These are phyloP conservation scores for Sphaerodactylus townsendi DNA, from an alignment of 2,113 vertebrate genomes.

Conservation along the genomic window DNA sequence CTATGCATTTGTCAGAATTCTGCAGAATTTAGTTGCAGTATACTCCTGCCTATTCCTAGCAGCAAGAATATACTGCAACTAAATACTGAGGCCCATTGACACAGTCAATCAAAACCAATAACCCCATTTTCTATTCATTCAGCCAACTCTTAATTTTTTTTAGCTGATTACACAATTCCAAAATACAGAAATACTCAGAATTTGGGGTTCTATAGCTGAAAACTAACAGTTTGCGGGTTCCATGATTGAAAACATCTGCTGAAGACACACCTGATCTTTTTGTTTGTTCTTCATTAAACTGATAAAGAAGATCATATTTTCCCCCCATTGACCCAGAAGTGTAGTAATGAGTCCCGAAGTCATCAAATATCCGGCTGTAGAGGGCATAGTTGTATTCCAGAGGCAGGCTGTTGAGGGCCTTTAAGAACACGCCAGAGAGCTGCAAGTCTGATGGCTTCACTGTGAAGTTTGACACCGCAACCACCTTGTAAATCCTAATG, in stretches of 20 bases:
- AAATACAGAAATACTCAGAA: no score
- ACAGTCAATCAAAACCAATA: no score
- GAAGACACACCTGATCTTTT: slow-evolving; percentile 80
- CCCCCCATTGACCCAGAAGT: slow-evolving; percentile 86
- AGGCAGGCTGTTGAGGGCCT: slow-evolving; percentile 85
- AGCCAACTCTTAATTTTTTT: background rate
- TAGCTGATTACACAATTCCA: background rate
- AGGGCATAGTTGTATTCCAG: slow-evolving; percentile 90
- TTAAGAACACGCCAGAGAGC: slow-evolving; percentile 83
- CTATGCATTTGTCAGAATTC: no score
- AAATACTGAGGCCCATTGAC: no score
- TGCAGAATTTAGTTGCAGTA: no score
- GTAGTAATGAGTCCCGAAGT: slow-evolving; percentile 94
- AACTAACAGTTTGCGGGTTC: no score
- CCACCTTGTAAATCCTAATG: slow-evolving; percentile 85
- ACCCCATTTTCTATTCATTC: background rate
- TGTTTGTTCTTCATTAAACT: slow-evolving; percentile 84
- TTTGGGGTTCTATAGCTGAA: no score
- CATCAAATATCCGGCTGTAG: slow-evolving; percentile 89
- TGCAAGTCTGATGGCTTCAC: slow-evolving; percentile 80
- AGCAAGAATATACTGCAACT: no score
- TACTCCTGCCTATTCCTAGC: no score
- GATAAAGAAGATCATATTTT: slow-evolving; percentile 90
- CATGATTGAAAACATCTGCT: no score
- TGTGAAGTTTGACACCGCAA: slow-evolving; percentile 86